Evolutionary conservation across 2,113 vertebrate species (phyloP).

Genomic region (Panthera leo): DNA sequence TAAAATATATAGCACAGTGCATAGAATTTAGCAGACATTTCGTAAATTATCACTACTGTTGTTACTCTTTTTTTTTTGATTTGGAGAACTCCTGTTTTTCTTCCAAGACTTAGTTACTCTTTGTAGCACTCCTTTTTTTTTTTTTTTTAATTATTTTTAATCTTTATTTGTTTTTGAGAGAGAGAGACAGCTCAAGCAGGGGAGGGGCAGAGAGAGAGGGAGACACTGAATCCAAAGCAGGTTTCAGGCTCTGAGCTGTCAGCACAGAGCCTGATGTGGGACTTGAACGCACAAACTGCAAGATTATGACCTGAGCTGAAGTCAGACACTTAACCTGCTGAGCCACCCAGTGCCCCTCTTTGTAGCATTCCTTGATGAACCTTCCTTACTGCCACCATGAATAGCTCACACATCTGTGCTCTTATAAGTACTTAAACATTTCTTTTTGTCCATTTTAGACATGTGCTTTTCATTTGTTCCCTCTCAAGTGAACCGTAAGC

Average conservation of each 20-base stretch:
- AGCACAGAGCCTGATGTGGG: too few relatives aligned
- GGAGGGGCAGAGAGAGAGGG: too few relatives aligned
- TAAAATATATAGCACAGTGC: background rate
- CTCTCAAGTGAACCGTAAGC: background rate
- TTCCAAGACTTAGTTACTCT: background rate
- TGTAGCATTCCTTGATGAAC: background rate
- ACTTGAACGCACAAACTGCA: too few relatives aligned
- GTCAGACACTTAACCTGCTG: too few relatives aligned
- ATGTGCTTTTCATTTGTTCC: background rate
- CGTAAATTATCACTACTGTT: background rate
- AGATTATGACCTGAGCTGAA: too few relatives aligned
- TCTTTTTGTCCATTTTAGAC: background rate
- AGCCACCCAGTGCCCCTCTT: too few relatives aligned
- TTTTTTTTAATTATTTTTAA: too few relatives aligned
- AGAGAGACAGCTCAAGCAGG: too few relatives aligned
- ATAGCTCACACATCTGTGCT: background rate
- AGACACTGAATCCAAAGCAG: too few relatives aligned
- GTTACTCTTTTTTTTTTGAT: background rate
- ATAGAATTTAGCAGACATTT: background rate
- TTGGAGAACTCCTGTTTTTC: background rate
- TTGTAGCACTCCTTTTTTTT: background rate
- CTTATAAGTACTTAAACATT: background rate
- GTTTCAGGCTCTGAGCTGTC: too few relatives aligned
- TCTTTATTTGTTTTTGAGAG: too few relatives aligned
- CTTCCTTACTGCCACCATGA: background rate